Percentiles rank a stretch among this genome's conserved stretches.
Evolutionary conservation across 2,888 invertebrate species (phyloP).

Genomic region (Apodemia zela): DNA sequence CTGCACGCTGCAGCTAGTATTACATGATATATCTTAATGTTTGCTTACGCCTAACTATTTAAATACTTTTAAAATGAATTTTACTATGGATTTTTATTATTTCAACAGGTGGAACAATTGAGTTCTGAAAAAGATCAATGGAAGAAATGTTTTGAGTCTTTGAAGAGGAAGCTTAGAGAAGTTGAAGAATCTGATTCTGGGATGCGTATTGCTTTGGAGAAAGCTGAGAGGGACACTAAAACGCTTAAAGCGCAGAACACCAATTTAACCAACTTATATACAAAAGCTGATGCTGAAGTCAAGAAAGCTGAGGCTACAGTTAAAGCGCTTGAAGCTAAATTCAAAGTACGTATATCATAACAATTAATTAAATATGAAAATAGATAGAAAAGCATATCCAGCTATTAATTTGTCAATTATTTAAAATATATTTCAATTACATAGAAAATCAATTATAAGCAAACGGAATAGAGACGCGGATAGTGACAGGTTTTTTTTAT

Average conservation of each 20-base stretch:
- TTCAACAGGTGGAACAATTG: slow-evolving; percentile 53
- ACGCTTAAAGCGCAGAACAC: slow-evolving; percentile 68
- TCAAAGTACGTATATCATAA: slow-evolving; percentile 53
- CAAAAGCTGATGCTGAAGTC: slow-evolving; percentile 70
- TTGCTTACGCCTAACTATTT: too few relatives aligned
- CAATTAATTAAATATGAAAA: background rate
- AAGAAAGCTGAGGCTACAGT: slow-evolving; percentile 71
- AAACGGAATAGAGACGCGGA: too few relatives aligned
- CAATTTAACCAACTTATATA: slow-evolving; percentile 64
- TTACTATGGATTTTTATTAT: background rate
- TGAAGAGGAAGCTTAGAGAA: slow-evolving; percentile 77
- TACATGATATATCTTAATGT: too few relatives aligned
- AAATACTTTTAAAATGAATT: too few relatives aligned
- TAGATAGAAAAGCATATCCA: too few relatives aligned
- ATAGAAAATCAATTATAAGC: too few relatives aligned
- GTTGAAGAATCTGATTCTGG: slow-evolving; percentile 80
- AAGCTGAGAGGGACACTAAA: slow-evolving; percentile 77
- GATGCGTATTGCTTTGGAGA: slow-evolving; percentile 74
- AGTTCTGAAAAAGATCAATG: slow-evolving; percentile 68
- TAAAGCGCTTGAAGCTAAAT: slow-evolving; percentile 58
- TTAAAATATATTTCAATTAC: too few relatives aligned
- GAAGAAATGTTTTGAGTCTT: slow-evolving; percentile 73
- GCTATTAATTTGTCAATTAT: too few relatives aligned
- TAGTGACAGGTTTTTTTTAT: too few relatives aligned
- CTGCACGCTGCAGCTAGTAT: too few relatives aligned